Evolutionary conservation across 37 sponge, comb jelly and placozoan genomes (phyloP).

Genomic region (Aphrocallistes beatrix): DNA sequence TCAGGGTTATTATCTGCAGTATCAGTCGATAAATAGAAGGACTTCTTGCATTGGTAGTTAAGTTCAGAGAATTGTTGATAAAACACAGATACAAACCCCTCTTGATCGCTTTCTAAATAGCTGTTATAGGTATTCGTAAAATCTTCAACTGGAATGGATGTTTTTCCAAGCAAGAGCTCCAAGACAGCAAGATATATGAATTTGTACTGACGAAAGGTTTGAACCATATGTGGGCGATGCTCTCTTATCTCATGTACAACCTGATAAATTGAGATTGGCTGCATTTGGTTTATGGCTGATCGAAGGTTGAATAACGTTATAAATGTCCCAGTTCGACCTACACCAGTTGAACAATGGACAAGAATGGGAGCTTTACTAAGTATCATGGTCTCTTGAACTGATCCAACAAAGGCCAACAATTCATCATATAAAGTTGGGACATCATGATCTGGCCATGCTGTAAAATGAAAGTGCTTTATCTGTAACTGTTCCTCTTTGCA

Average conservation of each 20-base stretch:
- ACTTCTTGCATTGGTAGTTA: not conserved
- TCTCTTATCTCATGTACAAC: too few relatives aligned
- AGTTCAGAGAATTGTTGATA: not conserved
- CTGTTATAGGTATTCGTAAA: not conserved
- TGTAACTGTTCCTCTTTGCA: not conserved
- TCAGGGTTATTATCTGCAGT: not conserved
- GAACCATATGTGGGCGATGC: too few relatives aligned
- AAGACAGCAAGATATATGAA: not conserved
- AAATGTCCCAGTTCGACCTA: not conserved
- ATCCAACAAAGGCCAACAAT: not conserved
- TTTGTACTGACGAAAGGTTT: too few relatives aligned
- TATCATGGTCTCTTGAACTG: not conserved
- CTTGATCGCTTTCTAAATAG: not conserved
- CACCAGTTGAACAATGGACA: not conserved
- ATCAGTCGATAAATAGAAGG: not conserved
- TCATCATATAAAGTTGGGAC: not conserved
- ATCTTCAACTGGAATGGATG: not conserved
- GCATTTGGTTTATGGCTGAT: not conserved
- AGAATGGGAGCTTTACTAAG: not conserved
- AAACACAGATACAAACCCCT: not conserved
- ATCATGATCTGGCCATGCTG: not conserved
- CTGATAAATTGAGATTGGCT: not conserved
- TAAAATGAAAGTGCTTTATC: not conserved
- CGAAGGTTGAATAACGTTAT: not conserved
- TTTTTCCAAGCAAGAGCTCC: not conserved